These are phyloP conservation scores for Aurelia sp. DNA, from an alignment of 30 jellyfish, hydroid and myxozoan species.

Conservation along the genomic window DNA sequence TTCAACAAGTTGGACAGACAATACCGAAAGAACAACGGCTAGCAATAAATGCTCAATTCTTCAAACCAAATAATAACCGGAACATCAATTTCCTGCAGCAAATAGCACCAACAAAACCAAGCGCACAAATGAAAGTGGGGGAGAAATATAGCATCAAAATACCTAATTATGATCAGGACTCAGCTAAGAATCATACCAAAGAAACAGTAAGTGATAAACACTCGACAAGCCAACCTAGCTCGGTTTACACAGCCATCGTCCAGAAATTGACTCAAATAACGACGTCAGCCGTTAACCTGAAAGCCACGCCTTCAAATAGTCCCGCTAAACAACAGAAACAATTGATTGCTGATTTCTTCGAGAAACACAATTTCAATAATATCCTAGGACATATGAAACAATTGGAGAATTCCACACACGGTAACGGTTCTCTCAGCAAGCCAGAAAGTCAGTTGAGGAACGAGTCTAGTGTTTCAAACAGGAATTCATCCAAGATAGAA, in stretches of 20 bases:
- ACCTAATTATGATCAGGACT: too few relatives aligned
- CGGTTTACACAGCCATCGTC: too few relatives aligned
- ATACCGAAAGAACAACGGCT: conserved; percentile 15
- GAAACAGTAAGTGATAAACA: too few relatives aligned
- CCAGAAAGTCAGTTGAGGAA: too few relatives aligned
- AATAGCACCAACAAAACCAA: too few relatives aligned
- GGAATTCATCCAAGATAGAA: neutral
- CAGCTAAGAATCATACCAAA: too few relatives aligned
- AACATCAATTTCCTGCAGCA: too few relatives aligned
- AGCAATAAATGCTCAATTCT: conserved; percentile 19
- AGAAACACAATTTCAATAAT: conserved; percentile 19
- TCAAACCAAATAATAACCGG: conserved; percentile 12
- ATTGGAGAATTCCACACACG: neutral
- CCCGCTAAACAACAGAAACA: conserved; percentile 15
- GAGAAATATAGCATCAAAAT: too few relatives aligned
- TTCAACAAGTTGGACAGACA: neutral
- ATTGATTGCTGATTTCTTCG: conserved; percentile 17
- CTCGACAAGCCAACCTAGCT: too few relatives aligned
- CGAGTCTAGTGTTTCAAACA: neutral
- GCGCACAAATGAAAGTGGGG: too few relatives aligned
- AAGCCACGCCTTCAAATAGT: neutral
- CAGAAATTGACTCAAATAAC: neutral
- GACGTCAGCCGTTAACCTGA: neutral
- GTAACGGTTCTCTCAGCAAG: neutral
- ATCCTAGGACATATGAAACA: neutral